These are phyloP conservation scores for Chrysolina haemoptera DNA, from an alignment of 2,888 invertebrate genomes.

Conservation along the genomic window DNA sequence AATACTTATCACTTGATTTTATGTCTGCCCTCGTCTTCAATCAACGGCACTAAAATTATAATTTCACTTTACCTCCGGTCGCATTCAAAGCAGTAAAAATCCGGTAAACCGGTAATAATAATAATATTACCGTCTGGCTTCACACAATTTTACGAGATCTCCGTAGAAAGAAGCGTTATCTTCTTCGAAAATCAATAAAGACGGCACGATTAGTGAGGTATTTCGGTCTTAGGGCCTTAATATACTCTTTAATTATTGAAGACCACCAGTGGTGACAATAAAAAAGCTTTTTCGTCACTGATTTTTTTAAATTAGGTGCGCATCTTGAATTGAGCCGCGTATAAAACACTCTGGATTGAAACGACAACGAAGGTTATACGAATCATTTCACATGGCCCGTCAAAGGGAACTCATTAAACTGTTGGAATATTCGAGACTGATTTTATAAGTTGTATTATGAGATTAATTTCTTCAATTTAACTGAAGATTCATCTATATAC, in stretches of 20 bases:
- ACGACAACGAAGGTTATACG: not conserved
- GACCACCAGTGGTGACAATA: slow-evolving; percentile 51
- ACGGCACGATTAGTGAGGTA: slow-evolving; percentile 59
- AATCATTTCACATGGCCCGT: not conserved
- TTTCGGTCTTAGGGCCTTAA: slow-evolving; percentile 52
- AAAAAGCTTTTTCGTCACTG: slow-evolving; percentile 46
- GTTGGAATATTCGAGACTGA: not conserved
- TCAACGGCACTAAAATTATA: slow-evolving; percentile 45
- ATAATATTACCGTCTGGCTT: slow-evolving; percentile 41
- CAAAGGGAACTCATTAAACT: not conserved
- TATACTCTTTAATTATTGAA: slow-evolving; percentile 48
- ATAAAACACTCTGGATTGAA: slow-evolving; percentile 1
- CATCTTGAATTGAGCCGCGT: slow-evolving; percentile 16
- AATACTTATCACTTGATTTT: slow-evolving; percentile 46
- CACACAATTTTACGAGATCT: slow-evolving; percentile 48
- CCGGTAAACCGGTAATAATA: slow-evolving; percentile 42
- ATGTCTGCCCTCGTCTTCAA: slow-evolving; percentile 40
- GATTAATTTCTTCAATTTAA: not conserved
- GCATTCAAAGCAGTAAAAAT: slow-evolving; percentile 35
- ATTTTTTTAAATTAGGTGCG: slow-evolving; percentile 39
- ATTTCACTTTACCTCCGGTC: slow-evolving; percentile 42
- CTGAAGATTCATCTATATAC: too few species aligned
- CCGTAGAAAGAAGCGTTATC: slow-evolving; percentile 49
- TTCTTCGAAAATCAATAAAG: slow-evolving; percentile 54
- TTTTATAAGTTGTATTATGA: not conserved